These are phyloP conservation scores for Geophilus truncorum DNA, from an alignment of 2,888 invertebrate genomes.

Conservation along the genomic window DNA sequence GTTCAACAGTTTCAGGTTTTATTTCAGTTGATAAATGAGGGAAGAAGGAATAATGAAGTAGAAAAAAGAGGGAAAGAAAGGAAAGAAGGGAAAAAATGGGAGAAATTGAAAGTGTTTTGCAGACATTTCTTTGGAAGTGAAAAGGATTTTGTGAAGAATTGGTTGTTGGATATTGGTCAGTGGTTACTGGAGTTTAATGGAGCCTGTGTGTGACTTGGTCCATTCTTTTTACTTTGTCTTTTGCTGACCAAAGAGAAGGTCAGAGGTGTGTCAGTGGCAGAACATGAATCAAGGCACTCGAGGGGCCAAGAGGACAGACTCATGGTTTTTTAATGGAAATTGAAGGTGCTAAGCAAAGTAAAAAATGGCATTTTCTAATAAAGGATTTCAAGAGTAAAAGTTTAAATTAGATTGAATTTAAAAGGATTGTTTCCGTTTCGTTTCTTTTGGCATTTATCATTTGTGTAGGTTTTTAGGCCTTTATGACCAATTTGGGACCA, in stretches of 20 bases:
- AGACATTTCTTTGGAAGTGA: background rate
- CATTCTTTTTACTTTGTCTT: background rate
- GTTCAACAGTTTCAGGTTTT: too few relatives aligned
- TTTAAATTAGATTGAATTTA: background rate
- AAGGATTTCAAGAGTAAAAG: background rate
- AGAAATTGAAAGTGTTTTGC: background rate
- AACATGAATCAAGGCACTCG: background rate
- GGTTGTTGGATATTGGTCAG: background rate
- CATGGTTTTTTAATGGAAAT: background rate
- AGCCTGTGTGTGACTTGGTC: background rate
- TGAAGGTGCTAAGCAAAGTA: background rate
- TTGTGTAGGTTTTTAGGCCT: background rate
- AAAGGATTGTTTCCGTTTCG: background rate
- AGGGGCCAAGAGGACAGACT: background rate
- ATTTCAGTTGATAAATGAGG: background rate
- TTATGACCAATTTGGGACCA: too few relatives aligned
- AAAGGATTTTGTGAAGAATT: background rate
- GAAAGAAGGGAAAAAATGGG: too few relatives aligned
- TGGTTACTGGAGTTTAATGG: background rate
- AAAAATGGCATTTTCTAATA: background rate
- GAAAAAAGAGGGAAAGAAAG: background rate
- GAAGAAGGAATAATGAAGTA: background rate
- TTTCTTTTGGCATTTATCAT: background rate
- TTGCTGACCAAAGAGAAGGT: background rate
- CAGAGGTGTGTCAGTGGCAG: background rate